A percentile compares a stretch with the other conserved stretches of the same genome.
Conservation (phyloP, 1,140 invertebrate species). For the Orius insidiosus region DNA sequence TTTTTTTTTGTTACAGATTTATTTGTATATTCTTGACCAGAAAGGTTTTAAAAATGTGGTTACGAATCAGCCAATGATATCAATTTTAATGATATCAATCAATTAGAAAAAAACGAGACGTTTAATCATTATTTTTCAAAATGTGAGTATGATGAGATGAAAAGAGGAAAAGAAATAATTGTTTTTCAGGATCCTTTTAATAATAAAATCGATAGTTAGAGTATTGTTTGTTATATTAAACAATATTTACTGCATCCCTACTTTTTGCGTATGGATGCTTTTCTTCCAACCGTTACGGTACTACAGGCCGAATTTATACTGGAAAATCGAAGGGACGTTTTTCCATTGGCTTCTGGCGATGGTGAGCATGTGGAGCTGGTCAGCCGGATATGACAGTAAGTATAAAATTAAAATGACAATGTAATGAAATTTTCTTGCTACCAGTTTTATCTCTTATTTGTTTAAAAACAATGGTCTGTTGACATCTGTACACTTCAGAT, state of each 20-base stretch:
- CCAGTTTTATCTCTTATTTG: no score
- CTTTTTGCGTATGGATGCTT: conserved; percentile 73
- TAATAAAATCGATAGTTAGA: conserved; percentile 28
- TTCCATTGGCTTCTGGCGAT: conserved; percentile 82
- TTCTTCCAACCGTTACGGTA: conserved; percentile 55
- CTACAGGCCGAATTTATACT: conserved; percentile 60
- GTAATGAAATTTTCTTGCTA: no score
- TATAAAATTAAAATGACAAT: no score
- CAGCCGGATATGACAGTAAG: conserved; percentile 77
- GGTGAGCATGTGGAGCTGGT: conserved; percentile 77
- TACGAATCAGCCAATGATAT: no score
- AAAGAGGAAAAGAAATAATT: background rate
- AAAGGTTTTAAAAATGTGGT: no score
- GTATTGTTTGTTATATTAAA: conserved; percentile 59
- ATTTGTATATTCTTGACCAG: no score
- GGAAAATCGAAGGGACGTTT: conserved; percentile 73
- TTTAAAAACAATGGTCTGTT: no score
- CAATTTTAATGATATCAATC: no score
- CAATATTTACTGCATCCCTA: conserved; percentile 81
- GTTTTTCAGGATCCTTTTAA: conserved; percentile 17
- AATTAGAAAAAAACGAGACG: no score
- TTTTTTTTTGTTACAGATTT: conserved; percentile 1
- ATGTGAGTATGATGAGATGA: no score
- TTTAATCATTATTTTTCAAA: no score
- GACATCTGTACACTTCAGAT: no score